phyloP scores from a whole-genome alignment of 2,797 vertebrate species.

The Aythya fuligula region DNA sequence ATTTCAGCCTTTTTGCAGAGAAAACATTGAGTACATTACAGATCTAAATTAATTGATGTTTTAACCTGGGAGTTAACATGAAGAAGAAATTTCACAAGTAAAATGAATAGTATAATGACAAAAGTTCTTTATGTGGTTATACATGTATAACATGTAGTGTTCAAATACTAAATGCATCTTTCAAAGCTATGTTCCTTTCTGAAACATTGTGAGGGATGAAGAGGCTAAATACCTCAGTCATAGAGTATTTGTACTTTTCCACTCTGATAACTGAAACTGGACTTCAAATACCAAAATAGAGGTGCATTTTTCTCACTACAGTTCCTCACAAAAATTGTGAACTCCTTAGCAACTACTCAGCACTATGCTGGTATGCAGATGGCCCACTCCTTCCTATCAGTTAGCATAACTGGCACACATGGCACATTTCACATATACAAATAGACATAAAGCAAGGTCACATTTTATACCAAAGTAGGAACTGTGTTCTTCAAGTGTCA shows the following conservation, averaged over 20 bases:
- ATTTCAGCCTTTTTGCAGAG: not conserved
- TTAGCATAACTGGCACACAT: rapidly evolving
- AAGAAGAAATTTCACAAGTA: not conserved
- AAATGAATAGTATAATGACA: not conserved
- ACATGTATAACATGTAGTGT: not conserved
- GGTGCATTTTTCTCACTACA: not conserved
- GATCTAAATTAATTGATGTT: not conserved
- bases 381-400: not conserved
- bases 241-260: not conserved
- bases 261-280: rapidly evolving
- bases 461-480: not conserved
- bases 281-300: not conserved
- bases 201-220: not conserved
- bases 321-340: not conserved
- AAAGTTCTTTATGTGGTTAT: not conserved
- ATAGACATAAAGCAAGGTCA: not conserved
- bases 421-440: not conserved
- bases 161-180: not conserved
- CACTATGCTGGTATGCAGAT: not conserved
- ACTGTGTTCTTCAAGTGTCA: rapidly evolving
- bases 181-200: not conserved
- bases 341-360: not conserved
- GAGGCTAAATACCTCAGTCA: not conserved
- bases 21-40: not conserved
- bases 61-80: not conserved